These are phyloP conservation scores for Telenomus remus DNA, from an alignment of 1,140 invertebrate genomes.

Conservation along the genomic window DNA sequence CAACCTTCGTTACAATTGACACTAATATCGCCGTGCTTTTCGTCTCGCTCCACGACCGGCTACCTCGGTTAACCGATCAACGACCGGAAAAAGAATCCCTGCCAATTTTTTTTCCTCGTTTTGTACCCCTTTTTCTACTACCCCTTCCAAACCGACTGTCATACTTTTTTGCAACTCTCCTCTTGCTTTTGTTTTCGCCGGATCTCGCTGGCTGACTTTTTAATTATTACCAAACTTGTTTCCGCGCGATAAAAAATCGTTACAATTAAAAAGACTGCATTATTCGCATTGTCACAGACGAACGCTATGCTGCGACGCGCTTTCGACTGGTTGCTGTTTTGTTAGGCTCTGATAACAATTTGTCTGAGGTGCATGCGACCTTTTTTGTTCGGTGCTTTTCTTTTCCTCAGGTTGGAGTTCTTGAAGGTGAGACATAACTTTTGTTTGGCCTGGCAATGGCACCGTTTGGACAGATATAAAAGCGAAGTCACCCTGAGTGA, in stretches of 20 bases:
- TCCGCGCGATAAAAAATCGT: slow-evolving; percentile 39
- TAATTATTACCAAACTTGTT: slow-evolving; percentile 51
- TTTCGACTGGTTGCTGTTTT: too few relatives aligned
- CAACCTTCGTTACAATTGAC: slow-evolving; percentile 69
- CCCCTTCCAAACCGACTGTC: not conserved
- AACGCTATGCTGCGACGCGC: slow-evolving; percentile 21
- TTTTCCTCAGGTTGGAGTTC: not conserved
- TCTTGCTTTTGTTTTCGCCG: slow-evolving; percentile 15
- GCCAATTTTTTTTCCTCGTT: slow-evolving; percentile 32
- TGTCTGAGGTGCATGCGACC: too few relatives aligned
- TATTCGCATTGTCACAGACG: slow-evolving; percentile 30
- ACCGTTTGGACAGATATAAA: too few relatives aligned
- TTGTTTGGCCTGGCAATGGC: too few relatives aligned
- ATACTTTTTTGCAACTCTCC: not conserved
- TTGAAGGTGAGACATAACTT: too few relatives aligned
- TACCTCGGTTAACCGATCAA: slow-evolving; percentile 35
- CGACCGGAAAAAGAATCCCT: slow-evolving; percentile 42
- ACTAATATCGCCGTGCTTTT: slow-evolving; percentile 61
- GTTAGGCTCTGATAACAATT: too few relatives aligned
- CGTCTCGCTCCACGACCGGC: slow-evolving; percentile 38
- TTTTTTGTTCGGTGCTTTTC: too few relatives aligned
- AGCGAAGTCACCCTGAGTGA: slow-evolving; percentile 37
- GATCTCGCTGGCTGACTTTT: slow-evolving; percentile 39
- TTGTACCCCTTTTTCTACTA: slow-evolving; percentile 10
- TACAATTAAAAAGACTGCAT: slow-evolving; percentile 30